phyloP scores from a whole-genome alignment of 2,797 vertebrate species.

The Acanthopagrus latus region DNA sequence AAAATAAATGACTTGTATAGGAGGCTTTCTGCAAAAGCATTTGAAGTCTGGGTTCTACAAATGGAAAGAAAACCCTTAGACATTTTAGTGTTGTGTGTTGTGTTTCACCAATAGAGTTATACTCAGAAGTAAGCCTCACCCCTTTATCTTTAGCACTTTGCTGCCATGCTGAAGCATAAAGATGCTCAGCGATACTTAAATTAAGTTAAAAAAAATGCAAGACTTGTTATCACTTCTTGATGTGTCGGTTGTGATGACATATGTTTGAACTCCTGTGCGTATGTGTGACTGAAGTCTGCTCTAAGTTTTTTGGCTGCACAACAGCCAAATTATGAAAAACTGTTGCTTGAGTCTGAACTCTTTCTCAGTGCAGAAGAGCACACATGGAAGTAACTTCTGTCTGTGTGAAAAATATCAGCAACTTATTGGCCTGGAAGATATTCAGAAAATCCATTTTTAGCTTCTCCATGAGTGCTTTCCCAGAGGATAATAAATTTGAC shows the following conservation, averaged over 20 bases:
- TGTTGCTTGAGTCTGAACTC: slow-evolving; percentile 52
- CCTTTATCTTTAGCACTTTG: not conserved
- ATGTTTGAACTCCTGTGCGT: slow-evolving; percentile 30
- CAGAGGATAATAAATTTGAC: slow-evolving; percentile 74
- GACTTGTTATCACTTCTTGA: slow-evolving; percentile 10
- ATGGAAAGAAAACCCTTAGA: not conserved
- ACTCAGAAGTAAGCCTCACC: not conserved
- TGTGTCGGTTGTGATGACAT: slow-evolving; percentile 15
- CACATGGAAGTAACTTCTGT: slow-evolving; percentile 62
- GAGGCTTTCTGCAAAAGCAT: not conserved
- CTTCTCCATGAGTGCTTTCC: slow-evolving; percentile 68
- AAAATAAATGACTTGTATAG: not conserved
- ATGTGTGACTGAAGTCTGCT: slow-evolving; percentile 31
- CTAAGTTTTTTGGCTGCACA: slow-evolving; percentile 47
- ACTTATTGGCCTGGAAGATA: slow-evolving; percentile 64
- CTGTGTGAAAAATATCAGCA: slow-evolving; percentile 70
- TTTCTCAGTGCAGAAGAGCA: slow-evolving; percentile 54
- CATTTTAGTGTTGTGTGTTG: not conserved
- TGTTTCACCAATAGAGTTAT: not conserved
- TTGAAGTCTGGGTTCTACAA: not conserved
- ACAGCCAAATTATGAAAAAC: slow-evolving; percentile 55
- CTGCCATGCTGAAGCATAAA: not conserved
- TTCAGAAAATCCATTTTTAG: slow-evolving; percentile 79
- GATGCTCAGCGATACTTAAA: not conserved
- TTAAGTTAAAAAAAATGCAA: not conserved